Evolutionary conservation across 2,113 vertebrate species (phyloP), one percentile per base, ranked within the genome.

Genomic region (Petroica traversi): DNA sequence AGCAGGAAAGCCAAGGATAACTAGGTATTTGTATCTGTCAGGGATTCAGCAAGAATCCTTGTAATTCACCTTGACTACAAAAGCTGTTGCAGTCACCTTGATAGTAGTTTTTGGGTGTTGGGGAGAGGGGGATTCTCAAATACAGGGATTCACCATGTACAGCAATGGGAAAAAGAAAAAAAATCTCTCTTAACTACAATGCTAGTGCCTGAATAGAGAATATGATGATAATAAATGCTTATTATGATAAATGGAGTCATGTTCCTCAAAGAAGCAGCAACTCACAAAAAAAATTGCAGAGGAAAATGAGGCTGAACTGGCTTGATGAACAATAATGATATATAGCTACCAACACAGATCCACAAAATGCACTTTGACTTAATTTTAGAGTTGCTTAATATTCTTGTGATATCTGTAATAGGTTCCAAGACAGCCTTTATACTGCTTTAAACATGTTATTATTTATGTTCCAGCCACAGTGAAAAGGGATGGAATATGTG

Each of bases 1-100:
- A 91, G 77, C 66, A 85, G 94, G 77, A 96, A 94, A 95, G 87
- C 77, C 92, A 92, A 77, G 87, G 87, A 73, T 89, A 89, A 83
- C 45, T 1, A 40, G 58, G 67, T 55, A 83, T 91, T 94, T 93
- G 55, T 93, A 85, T 33, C 89, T 88, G 93, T 67, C 85, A 89
- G 71, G 64, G 71, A 76, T 76, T 76, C 82, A 52, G 75, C 46
- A 88, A 67, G 75, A 80, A 77, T 80, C 92, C 82, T 95, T 96
- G 92, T 38, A 49, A 71, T 41, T 95, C 95, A 95, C 92, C 88
- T 92, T 90, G 89, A 57, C 89, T 67, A 54, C 62, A 59, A 36
- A 49, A 76, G 81, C 40, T 67, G 7, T 74, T 34, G 58, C 71
- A 22, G 58, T 19, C 3, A 16, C 66, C 9, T 45, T 69, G 51